A percentile compares a stretch with the other conserved stretches of the same genome.
Evolutionary conservation across 2,888 invertebrate genomes (phyloP).

Genomic region (Bombylius discolor): DNA sequence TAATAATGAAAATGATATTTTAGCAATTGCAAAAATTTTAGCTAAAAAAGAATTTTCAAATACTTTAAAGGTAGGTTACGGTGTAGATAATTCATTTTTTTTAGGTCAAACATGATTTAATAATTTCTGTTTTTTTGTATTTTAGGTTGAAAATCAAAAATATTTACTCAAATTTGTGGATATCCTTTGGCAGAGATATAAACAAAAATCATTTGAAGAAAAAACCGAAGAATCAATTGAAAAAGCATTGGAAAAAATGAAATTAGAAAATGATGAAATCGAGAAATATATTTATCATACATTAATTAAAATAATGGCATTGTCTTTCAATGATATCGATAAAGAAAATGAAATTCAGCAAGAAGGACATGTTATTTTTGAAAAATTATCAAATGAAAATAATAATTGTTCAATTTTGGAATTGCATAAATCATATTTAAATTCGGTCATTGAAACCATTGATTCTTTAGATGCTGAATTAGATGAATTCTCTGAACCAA

Average conservation of each 20-base stretch:
- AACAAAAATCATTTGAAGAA: neutral
- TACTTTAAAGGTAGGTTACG: constrained; percentile 17
- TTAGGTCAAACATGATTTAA: neutral
- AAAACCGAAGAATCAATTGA: constrained; percentile 1
- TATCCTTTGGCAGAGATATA: constrained; percentile 17
- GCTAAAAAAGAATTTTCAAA: constrained; percentile 25
- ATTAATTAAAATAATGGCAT: constrained; percentile 27
- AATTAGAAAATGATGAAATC: constrained; percentile 7
- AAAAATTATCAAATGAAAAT: constrained; percentile 16
- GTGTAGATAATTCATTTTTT: neutral
- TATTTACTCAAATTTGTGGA: constrained; percentile 24
- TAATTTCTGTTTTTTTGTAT: neutral
- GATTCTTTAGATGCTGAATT: constrained; percentile 26
- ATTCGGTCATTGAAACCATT: constrained; percentile 23
- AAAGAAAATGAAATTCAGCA: neutral
- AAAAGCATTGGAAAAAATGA: constrained; percentile 8
- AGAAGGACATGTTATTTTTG: constrained; percentile 18
- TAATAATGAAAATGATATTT: constrained; percentile 19
- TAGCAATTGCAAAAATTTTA: constrained; percentile 22
- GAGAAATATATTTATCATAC: constrained; percentile 24
- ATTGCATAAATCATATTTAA: constrained; percentile 26
- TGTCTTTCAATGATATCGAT: constrained; percentile 20
- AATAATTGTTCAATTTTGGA: constrained; percentile 12
- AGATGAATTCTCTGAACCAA: constrained; percentile 29
- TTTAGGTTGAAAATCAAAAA: constrained; percentile 23